Percentiles rank a stretch among this genome's conserved stretches.
Evolutionary conservation across 2,113 vertebrate genomes (phyloP).

Genomic region (Oryctolagus cuniculus): mOryCun1.1 NC_091433.1:19910501-19911000

Average conservation of each 20-base stretch:
- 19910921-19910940: not conserved
- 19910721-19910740: not conserved
- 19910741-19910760: not conserved
- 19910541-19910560: not conserved
- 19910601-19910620: not conserved
- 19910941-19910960: not conserved
- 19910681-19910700: not conserved
- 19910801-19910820: not conserved
- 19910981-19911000: not conserved
- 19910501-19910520: constrained; percentile 73
- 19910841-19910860: not conserved
- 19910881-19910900: not conserved
- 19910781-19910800: not conserved
- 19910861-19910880: constrained; percentile 26
- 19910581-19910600: not conserved
- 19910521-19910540: constrained; percentile 50
- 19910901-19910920: not conserved
- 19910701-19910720: not conserved
- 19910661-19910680: not conserved
- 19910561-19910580: not conserved
- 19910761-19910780: too few relatives aligned
- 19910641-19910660: not conserved
- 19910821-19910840: not conserved
- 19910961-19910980: not conserved
- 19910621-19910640: not conserved